Base-by-base conservation (phyloP, 37 sponge, comb jelly and placozoan genomes). In the Aplysina aerophoba region DNA sequence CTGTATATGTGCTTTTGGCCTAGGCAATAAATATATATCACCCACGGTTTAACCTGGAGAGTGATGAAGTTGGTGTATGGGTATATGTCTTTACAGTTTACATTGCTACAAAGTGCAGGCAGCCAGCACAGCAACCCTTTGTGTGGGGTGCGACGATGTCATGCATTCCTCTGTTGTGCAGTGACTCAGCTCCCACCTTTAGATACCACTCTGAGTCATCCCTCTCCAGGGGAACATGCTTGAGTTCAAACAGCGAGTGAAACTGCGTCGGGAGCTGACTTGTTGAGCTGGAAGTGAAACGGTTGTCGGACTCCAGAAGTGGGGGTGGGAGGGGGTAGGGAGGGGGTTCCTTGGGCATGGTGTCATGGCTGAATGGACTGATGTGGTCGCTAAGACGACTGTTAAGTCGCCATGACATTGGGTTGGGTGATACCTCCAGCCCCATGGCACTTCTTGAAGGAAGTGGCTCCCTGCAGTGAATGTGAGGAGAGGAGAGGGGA, bases 261-360 rank as follows among this genome's bases (percentile, higher is more conserved):
- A 30, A 25, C 66, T 65, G 22, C 1, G 34, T 30, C 1, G 27
- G 28, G 4, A 69, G 17, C 13, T 69, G 34, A 12, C 35, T 34
- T 17, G 28, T 69, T n/a, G 71, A 69, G 30, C 1, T 1, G 1
- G 71, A 31, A 5, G 11, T 30, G 27, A 16, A 30, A 4, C 71
- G 71, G 71, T 69, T 30, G 34, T 69, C 71, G 50, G 50, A 44
- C 50, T 44, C 50, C 13, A 30, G 33, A 54, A 75, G 37, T 1
- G 78, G 78, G 40, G 78, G 78, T 40, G 78, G 78, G 78, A 75
- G 78, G 44, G 50, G 50, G 41, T 75, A 75, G 54, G 78, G 78
- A n/a, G 78, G 78, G 54, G 78, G 38, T 75, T 75, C 78, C 78
- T 25, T 36, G 14, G 78, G 78, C 38, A 75, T 75, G 54, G 53